Percentiles rank a stretch among this genome's conserved stretches.
phyloP scores from a whole-genome alignment of 35 echinoderm and acorn worm species.

The Chiridota heheva region DNA sequence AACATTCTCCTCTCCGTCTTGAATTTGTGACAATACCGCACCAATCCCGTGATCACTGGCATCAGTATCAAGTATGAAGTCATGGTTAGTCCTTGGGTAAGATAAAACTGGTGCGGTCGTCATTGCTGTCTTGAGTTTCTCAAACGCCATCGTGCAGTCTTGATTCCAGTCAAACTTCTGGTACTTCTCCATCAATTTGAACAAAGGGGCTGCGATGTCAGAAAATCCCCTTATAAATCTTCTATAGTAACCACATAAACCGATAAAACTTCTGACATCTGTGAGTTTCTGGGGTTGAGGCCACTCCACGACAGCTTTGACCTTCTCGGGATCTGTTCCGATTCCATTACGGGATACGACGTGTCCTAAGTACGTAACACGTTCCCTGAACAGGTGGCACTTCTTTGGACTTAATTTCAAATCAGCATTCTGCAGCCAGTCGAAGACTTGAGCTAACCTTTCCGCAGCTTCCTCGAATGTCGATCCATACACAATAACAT shows the following conservation, averaged over 20 bases:
- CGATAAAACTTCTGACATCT: constrained; percentile 23
- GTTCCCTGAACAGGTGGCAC: constrained; percentile 29
- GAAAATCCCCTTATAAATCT: constrained; percentile 58
- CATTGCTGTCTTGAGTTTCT: background rate
- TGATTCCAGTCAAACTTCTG: constrained; percentile 21
- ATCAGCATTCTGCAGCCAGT: constrained; percentile 2
- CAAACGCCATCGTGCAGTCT: constrained; percentile 15
- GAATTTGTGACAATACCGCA: constrained; percentile 65
- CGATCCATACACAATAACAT: constrained; percentile 32
- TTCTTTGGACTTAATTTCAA: constrained; percentile 57
- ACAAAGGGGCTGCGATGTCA: constrained; percentile 13
- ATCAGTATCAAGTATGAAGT: constrained; percentile 68
- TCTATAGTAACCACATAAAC: constrained; percentile 39
- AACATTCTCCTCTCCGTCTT: constrained; percentile 55
- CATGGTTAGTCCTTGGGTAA: constrained; percentile 25
- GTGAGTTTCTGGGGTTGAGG: background rate
- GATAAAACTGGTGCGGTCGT: constrained; percentile 42
- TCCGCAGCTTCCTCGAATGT: constrained; percentile 25
- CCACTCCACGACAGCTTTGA: constrained; percentile 35
- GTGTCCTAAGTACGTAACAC: constrained; percentile 40
- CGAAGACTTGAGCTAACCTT: constrained; percentile 8
- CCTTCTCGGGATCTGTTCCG: constrained; percentile 9
- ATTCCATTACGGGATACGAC: constrained; percentile 41
- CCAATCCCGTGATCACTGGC: constrained; percentile 62
- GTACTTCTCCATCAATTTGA: constrained; percentile 23